phyloP scores from a whole-genome alignment of 1,140 invertebrate species.

The Drosophila prosaltans region DNA sequence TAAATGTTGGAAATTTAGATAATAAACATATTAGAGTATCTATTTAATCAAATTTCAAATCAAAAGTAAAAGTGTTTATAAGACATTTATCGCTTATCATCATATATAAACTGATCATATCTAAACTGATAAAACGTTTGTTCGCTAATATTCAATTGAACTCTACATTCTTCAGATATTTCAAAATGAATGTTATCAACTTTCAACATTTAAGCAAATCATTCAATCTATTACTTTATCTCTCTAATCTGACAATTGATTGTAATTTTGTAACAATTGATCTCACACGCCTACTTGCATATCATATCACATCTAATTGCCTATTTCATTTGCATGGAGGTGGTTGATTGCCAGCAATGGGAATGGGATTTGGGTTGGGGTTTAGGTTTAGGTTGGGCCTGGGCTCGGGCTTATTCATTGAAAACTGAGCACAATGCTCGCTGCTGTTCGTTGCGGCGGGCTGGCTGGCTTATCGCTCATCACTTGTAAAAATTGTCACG shows the following conservation, averaged over 20 bases:
- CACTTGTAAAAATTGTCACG: constrained; percentile 55
- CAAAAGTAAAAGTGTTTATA: too few species aligned
- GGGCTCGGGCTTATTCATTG: not conserved
- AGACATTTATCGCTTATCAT: too few species aligned
- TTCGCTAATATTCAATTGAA: too few species aligned
- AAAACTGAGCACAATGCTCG: constrained; percentile 12
- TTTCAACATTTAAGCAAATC: not conserved
- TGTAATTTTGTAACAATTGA: constrained; percentile 8
- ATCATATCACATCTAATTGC: constrained; percentile 8
- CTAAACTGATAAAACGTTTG: not conserved
- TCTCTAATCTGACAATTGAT: constrained; percentile 8
- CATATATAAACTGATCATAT: too few species aligned
- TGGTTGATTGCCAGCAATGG: constrained; percentile 4
- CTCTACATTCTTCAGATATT: too few species aligned
- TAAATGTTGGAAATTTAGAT: too few species aligned
- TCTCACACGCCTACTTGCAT: constrained; percentile 14
- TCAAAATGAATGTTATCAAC: not conserved
- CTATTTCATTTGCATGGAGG: constrained; percentile 31
- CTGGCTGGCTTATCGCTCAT: constrained; percentile 36
- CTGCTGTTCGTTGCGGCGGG: not conserved
- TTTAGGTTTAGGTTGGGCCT: not conserved
- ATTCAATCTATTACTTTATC: not conserved
- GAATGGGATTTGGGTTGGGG: not conserved
- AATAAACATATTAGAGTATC: too few species aligned
- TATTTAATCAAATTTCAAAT: too few species aligned